Evolutionary conservation across 1,140 invertebrate species (phyloP), one percentile per base, ranked within the genome.

Genomic region (Onthophagus taurus): DNA sequence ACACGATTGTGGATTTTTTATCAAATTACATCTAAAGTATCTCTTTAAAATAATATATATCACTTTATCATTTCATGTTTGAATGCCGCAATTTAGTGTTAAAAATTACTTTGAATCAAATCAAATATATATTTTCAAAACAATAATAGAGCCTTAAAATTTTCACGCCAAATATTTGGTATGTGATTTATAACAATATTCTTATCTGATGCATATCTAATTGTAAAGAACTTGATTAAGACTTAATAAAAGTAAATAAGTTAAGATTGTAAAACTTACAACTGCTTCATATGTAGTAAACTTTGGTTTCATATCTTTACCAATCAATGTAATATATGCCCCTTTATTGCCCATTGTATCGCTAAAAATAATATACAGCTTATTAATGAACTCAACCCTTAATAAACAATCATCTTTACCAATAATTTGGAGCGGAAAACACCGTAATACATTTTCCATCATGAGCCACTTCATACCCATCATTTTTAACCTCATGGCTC

Each of bases 361-460:
- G 81, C 92, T 94, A 65, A 37, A 77, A 77, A 49, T 48, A 55
- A 53, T 55, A 29, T 12, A 44, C 21, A 23, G 9, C 11, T 5
- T n/a, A n/a, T n/a, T n/a, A n/a, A n/a, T 14, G 4, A 1, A 24
- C 11, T n/a, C 18, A 42, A 26, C 24, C 2, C 6, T 26, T 41
- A 37, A 37, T 18, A 37, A 37, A 18, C 9, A 37, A 16, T 18
- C 35, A 37, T 23, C n/a, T n/a, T 34, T 70, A 94, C 90, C 95
- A 99, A 75, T 98, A 99, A 71, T 99, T 99, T 45, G 96, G 96
- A 49, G 96, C 96, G 14, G 93, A 97, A 71, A 96, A 96, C 3
- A 96, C 89, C 2, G 92, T 96, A 51, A 95, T 90, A 61, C 91
- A 96, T 62, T 89, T 87, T 18, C 89, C 92, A 63, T 93, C 78